Conservation (phyloP, 2,888 invertebrate genomes). For the Drosophila neonasuta region DNA sequence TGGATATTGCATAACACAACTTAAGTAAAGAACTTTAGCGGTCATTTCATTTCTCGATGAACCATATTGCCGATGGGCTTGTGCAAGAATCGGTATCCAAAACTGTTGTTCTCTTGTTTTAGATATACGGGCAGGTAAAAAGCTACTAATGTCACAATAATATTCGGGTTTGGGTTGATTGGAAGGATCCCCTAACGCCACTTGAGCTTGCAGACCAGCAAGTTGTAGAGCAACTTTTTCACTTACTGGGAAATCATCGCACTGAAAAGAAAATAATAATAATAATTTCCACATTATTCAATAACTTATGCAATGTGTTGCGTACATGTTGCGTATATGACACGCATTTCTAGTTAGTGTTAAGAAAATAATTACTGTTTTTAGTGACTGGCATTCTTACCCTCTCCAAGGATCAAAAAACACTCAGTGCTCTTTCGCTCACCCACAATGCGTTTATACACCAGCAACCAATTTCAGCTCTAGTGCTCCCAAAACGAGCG, state of each 20-base stretch:
- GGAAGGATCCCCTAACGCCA: constrained; percentile 93
- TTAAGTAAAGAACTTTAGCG: constrained; percentile 95
- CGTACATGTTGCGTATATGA: too few relatives aligned
- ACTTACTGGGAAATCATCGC: constrained; percentile 96
- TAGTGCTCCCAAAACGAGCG: too few relatives aligned
- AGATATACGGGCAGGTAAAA: constrained; percentile 92
- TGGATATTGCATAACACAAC: constrained; percentile 98
- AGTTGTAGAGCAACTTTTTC: constrained; percentile 96
- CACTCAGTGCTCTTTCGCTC: too few relatives aligned
- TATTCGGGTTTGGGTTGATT: constrained; percentile 89
- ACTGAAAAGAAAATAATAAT: constrained; percentile 82
- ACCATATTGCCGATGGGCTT: constrained; percentile 95
- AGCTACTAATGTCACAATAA: constrained; percentile 95
- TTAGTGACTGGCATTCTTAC: too few relatives aligned
- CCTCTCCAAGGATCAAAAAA: too few relatives aligned
- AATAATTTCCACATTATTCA: background rate
- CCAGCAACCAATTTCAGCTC: too few relatives aligned
- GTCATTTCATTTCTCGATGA: constrained; percentile 95
- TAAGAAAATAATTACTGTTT: too few relatives aligned
- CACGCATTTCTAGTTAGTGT: too few relatives aligned
- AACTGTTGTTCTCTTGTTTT: constrained; percentile 90
- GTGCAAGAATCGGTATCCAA: constrained; percentile 93
- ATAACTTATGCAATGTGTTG: too few relatives aligned
- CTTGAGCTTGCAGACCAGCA: constrained; percentile 96
- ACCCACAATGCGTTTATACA: too few relatives aligned